Evolutionary conservation across 2,797 vertebrate genomes (phyloP).

Genomic region (Pithecia hirsuta): DNA sequence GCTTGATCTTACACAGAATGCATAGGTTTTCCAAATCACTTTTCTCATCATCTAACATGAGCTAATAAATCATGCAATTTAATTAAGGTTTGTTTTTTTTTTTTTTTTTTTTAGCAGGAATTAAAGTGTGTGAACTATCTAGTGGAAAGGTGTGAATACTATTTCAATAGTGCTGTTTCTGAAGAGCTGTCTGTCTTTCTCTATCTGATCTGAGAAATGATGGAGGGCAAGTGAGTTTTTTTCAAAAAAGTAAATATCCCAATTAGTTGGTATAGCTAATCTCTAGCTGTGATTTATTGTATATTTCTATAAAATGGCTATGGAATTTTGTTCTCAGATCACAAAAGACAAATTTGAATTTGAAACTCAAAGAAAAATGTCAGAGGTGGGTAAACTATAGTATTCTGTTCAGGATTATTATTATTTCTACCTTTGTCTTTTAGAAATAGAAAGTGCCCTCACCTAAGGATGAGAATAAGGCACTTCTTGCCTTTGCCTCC

Average conservation of each 20-base stretch:
- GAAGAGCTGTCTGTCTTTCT: neutral
- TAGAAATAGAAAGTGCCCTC: neutral
- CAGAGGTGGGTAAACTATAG: neutral
- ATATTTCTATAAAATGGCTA: neutral
- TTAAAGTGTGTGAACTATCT: slow-evolving; percentile 62
- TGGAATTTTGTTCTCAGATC: neutral
- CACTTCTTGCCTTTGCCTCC: neutral
- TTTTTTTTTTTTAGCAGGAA: slow-evolving; percentile 46
- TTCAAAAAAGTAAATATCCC: neutral
- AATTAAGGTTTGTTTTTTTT: slow-evolving; percentile 68
- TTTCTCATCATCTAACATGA: slow-evolving; percentile 70
- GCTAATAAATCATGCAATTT: slow-evolving; percentile 72
- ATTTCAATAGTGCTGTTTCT: neutral
- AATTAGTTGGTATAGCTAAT: slow-evolving; percentile 30
- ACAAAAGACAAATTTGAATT: neutral
- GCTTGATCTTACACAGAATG: slow-evolving; percentile 64
- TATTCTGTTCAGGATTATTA: neutral
- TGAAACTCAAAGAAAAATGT: neutral
- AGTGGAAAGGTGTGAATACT: slow-evolving; percentile 28
- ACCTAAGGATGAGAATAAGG: neutral
- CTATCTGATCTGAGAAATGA: neutral
- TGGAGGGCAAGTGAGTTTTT: neutral
- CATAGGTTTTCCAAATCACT: slow-evolving; percentile 11
- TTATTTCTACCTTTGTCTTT: neutral
- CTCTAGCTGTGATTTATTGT: neutral